phyloP scores from a whole-genome alignment of 2,888 invertebrate genomes.

The Dasysyrphus tricinctus region DNA sequence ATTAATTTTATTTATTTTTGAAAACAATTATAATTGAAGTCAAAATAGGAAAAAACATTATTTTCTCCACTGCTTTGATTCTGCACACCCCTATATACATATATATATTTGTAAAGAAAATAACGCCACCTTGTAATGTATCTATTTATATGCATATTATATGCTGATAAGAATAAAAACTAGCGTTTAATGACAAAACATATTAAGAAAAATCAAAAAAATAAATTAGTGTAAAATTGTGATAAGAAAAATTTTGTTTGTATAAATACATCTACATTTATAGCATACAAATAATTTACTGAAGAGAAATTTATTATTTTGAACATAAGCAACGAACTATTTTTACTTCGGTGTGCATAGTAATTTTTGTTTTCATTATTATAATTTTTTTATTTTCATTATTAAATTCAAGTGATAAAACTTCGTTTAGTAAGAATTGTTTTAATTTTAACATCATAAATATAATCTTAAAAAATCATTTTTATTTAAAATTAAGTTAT shows the following conservation, averaged over 20 bases:
- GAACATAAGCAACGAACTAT: constrained; percentile 39
- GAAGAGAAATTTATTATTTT: constrained; percentile 14
- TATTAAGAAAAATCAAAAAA: background rate
- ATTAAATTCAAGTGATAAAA: background rate
- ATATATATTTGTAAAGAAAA: background rate
- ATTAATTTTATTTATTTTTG: too few relatives aligned
- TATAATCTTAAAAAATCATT: background rate
- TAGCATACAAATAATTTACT: constrained; percentile 31
- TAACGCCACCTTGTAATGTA: background rate
- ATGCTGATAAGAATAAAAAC: background rate
- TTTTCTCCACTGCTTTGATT: background rate
- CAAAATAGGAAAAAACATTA: background rate
- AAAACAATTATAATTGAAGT: background rate
- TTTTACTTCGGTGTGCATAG: background rate
- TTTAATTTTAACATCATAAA: background rate
- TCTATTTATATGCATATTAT: background rate
- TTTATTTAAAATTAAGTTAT: background rate
- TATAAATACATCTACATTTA: constrained; percentile 19
- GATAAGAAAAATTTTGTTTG: constrained; percentile 40
- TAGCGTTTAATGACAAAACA: background rate
- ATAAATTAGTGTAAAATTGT: constrained; percentile 55
- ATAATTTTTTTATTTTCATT: background rate
- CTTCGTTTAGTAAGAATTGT: background rate
- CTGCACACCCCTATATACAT: background rate
- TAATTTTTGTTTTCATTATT: background rate